These are phyloP conservation scores for Cydia strobilella DNA, from an alignment of 1,140 invertebrate genomes.

Conservation along the genomic window DNA sequence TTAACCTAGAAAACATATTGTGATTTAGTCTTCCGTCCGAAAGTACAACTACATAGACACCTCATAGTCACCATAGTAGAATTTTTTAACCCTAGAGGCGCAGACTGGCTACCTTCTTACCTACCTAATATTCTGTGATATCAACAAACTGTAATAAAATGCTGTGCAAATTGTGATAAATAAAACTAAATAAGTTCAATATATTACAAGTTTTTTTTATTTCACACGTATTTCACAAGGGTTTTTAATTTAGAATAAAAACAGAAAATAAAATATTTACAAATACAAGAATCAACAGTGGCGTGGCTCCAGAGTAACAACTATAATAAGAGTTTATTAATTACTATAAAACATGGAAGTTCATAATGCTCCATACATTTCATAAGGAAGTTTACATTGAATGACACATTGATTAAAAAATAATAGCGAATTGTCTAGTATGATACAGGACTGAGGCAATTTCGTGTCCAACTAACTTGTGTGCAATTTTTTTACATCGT, in stretches of 20 bases:
- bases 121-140: not conserved
- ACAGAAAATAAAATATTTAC: constrained; percentile 74
- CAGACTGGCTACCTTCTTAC: constrained; percentile 67
- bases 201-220: constrained; percentile 76
- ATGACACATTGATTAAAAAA: constrained; percentile 25
- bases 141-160: not conserved
- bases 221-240: constrained; percentile 76
- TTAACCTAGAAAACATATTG: no score
- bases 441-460: not conserved
- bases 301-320: constrained; percentile 67
- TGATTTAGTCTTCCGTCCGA: no score
- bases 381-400: constrained; percentile 21
- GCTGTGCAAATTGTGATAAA: constrained; percentile 36
- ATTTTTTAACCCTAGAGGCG: no score
- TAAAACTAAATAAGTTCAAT: constrained; percentile 55
- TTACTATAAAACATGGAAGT: constrained; percentile 35
- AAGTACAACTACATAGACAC: no score
- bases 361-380: constrained; percentile 28
- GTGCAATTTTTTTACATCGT: not conserved
- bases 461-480: not conserved
- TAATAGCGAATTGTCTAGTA: not conserved
- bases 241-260: constrained; percentile 70
- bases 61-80: no score
- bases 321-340: constrained; percentile 51
- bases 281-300: constrained; percentile 72